Evolutionary conservation across 2,888 invertebrate species (phyloP).

Genomic region (Agriotes lineatus): DNA sequence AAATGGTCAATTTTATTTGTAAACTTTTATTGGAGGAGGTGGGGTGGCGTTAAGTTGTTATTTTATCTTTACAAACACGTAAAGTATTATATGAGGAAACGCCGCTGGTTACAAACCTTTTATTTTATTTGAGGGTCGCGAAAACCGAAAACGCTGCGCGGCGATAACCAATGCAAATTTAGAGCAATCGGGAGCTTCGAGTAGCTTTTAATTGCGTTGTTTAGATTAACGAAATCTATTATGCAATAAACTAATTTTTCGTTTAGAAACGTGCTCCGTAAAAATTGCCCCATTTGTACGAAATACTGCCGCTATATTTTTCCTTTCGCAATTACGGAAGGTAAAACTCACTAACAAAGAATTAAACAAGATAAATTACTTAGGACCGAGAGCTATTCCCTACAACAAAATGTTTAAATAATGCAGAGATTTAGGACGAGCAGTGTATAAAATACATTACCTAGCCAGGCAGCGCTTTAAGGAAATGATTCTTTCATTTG

Average conservation of each 20-base stretch:
- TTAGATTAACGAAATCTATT: constrained; percentile 34
- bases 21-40: too few relatives aligned
- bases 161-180: constrained; percentile 18
- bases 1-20: too few relatives aligned
- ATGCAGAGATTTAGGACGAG: constrained; percentile 47
- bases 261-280: constrained; percentile 39
- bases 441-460: constrained; percentile 43
- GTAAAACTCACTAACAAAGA: constrained; percentile 48
- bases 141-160: not conserved
- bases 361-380: constrained; percentile 50
- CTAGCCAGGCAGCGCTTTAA: constrained; percentile 40
- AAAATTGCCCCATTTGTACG: constrained; percentile 44
- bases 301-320: constrained; percentile 44
- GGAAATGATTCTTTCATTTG: constrained; percentile 46
- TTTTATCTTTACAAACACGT: too few relatives aligned
- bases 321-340: constrained; percentile 45
- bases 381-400: constrained; percentile 49
- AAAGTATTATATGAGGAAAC: too few relatives aligned
- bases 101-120: constrained; percentile 20
- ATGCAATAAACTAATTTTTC: constrained; percentile 44
- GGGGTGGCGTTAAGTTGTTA: too few relatives aligned
- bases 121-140: constrained; percentile 15
- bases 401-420: constrained; percentile 53
- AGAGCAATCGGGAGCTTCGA: not conserved
- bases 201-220: constrained; percentile 30